phyloP scores from a whole-genome alignment of 1,140 invertebrate species.

The Polypedilum pembai region DNA sequence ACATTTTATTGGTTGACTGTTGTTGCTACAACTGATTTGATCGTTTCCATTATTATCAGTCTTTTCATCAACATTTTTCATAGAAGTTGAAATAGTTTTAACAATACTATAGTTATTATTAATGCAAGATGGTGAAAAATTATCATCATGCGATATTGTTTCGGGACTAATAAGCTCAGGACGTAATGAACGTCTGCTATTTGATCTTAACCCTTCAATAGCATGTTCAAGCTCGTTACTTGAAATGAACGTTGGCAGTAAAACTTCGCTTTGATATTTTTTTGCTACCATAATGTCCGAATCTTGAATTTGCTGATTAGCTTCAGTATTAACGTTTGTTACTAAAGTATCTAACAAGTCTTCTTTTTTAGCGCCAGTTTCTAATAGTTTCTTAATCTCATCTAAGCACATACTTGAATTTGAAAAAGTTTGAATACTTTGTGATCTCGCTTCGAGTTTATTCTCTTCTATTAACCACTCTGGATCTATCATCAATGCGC shows the following conservation, averaged over 20 bases:
- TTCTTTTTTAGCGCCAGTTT: constrained; percentile 56
- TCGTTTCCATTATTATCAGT: constrained; percentile 35
- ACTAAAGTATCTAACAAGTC: constrained; percentile 57
- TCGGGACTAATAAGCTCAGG: constrained; percentile 36
- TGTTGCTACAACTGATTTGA: constrained; percentile 32
- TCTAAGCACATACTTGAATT: constrained; percentile 47
- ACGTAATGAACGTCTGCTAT: constrained; percentile 38
- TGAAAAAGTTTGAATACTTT: constrained; percentile 43
- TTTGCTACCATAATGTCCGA: constrained; percentile 36
- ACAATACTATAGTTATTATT: constrained; percentile 31
- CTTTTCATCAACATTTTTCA: constrained; percentile 33
- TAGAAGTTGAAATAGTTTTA: no score
- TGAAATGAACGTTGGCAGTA: constrained; percentile 40
- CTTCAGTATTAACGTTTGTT: constrained; percentile 45
- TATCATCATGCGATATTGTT: constrained; percentile 39
- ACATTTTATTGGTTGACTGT: constrained; percentile 34
- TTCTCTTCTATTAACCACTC: constrained; percentile 63
- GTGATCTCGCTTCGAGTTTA: constrained; percentile 41
- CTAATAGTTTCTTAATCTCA: constrained; percentile 57
- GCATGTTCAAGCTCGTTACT: constrained; percentile 37
- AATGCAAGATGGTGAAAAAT: constrained; percentile 29
- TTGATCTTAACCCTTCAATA: constrained; percentile 38
- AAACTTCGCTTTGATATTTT: constrained; percentile 41
- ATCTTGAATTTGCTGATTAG: constrained; percentile 42
- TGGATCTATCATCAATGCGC: constrained; percentile 77